A percentile compares a stretch with the other conserved stretches of the same genome.
Evolutionary conservation across 1,140 invertebrate genomes (phyloP).

Genomic region (Drosophila nasuta): DNA sequence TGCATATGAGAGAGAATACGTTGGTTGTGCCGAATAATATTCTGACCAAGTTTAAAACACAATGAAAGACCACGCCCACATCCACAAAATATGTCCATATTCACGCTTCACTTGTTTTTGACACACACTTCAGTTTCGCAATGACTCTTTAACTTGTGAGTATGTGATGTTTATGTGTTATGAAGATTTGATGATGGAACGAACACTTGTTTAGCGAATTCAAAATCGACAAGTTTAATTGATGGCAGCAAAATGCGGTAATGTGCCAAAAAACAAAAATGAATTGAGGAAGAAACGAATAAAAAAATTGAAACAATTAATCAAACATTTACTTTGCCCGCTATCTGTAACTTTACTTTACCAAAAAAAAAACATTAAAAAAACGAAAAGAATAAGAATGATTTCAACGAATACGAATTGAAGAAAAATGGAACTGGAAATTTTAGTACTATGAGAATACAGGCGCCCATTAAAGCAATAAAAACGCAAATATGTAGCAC

Average conservation of each 20-base stretch:
- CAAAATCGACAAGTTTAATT: slow-evolving; percentile 17
- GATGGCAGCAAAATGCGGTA: slow-evolving; percentile 59
- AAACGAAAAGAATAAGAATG: slow-evolving; percentile 2
- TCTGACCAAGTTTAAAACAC: not conserved
- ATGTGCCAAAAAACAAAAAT: slow-evolving; percentile 68
- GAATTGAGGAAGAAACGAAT: slow-evolving; percentile 2
- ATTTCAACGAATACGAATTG: slow-evolving; percentile 21
- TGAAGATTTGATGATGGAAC: slow-evolving; percentile 52
- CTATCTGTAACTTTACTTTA: slow-evolving; percentile 35
- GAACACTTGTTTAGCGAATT: slow-evolving; percentile 49
- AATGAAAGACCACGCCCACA: not conserved
- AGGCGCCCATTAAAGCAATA: slow-evolving; percentile 64
- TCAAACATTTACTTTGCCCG: slow-evolving; percentile 29
- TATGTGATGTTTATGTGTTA: slow-evolving; percentile 58
- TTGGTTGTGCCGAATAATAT: slow-evolving; percentile 21
- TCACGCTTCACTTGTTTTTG: slow-evolving; percentile 76
- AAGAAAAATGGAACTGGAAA: slow-evolving; percentile 18
- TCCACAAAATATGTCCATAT: slow-evolving; percentile 12
- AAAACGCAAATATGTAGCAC: slow-evolving; percentile 57
- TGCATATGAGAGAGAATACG: slow-evolving; percentile 3
- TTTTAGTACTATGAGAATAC: slow-evolving; percentile 25
- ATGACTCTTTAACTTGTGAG: slow-evolving; percentile 30
- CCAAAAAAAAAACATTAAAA: slow-evolving; percentile 24
- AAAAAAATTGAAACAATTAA: slow-evolving; percentile 14
- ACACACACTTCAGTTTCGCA: slow-evolving; percentile 56